phyloP scores from a whole-genome alignment of 1,140 invertebrate genomes.

The Hypsibius dujardini region DNA sequence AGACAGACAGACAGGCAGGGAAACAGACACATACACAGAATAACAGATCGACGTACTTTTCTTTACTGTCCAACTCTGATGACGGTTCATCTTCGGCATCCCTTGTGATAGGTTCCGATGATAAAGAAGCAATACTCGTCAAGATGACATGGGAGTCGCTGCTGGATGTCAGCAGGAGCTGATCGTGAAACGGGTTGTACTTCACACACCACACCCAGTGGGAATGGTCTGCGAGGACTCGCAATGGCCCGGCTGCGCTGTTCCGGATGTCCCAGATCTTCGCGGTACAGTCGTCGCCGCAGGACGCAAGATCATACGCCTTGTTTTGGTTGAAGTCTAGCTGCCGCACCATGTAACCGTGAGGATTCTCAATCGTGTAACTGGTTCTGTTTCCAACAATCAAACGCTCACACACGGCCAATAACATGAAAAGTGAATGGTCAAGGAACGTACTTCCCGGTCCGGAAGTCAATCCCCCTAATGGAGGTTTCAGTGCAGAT shows the following conservation, averaged over 20 bases:
- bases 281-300: conserved; percentile 78
- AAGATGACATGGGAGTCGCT: conserved; percentile 80
- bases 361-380: conserved; percentile 67
- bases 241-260: conserved; percentile 52
- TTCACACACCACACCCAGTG: conserved; percentile 90
- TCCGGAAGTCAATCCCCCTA: not conserved
- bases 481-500: conserved; percentile 1
- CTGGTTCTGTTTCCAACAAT: not conserved
- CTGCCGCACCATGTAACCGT: conserved; percentile 69
- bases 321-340: conserved; percentile 92
- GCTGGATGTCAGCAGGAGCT: conserved; percentile 78
- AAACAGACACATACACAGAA: no score
- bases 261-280: conserved; percentile 91
- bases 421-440: not conserved
- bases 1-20: no score
- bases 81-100: conserved; percentile 35
- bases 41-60: no score
- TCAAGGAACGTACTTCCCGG: not conserved
- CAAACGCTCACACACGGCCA: not conserved
- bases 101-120: conserved; percentile 54
- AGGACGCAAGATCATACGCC: conserved; percentile 76
- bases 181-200: conserved; percentile 91
- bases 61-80: not conserved
- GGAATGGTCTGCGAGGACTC: conserved; percentile 68
- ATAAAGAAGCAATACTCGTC: conserved; percentile 64